phyloP scores from a whole-genome alignment of 2,888 invertebrate species.

The Tridacna crocea region DNA sequence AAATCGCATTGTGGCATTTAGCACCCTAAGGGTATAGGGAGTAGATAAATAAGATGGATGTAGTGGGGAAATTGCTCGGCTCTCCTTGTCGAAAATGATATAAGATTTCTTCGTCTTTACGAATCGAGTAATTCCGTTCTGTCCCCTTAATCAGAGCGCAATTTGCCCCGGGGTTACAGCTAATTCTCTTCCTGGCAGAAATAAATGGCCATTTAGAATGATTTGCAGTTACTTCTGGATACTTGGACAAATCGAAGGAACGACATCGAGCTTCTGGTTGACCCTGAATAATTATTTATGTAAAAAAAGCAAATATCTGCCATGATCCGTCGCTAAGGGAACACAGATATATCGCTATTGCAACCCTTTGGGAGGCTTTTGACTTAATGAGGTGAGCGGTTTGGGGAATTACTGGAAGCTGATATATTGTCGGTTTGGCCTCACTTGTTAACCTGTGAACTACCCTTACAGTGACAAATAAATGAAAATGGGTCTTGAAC shows the following conservation, averaged over 20 bases:
- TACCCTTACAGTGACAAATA: background rate
- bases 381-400: constrained; percentile 2
- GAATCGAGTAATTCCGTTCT: background rate
- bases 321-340: constrained; percentile 15
- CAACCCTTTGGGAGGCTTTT: background rate
- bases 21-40: background rate
- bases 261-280: constrained; percentile 10
- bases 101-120: background rate
- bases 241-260: constrained; percentile 36
- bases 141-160: constrained; percentile 8
- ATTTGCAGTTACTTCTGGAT: constrained; percentile 32
- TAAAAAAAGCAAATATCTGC: constrained; percentile 40
- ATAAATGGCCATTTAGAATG: constrained; percentile 46
- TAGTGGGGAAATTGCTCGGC: background rate
- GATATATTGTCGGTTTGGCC: background rate
- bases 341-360: constrained; percentile 1
- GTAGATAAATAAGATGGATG: background rate
- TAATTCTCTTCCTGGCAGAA: constrained; percentile 54
- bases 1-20: background rate
- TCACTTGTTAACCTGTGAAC: constrained; percentile 1
- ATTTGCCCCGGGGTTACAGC: constrained; percentile 37
- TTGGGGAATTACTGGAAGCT: background rate
- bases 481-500: too few relatives aligned
- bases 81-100: background rate
- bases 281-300: constrained; percentile 42